Evolutionary conservation across 2,113 vertebrate species (phyloP).

Genomic region (Trinectes maculatus): DNA sequence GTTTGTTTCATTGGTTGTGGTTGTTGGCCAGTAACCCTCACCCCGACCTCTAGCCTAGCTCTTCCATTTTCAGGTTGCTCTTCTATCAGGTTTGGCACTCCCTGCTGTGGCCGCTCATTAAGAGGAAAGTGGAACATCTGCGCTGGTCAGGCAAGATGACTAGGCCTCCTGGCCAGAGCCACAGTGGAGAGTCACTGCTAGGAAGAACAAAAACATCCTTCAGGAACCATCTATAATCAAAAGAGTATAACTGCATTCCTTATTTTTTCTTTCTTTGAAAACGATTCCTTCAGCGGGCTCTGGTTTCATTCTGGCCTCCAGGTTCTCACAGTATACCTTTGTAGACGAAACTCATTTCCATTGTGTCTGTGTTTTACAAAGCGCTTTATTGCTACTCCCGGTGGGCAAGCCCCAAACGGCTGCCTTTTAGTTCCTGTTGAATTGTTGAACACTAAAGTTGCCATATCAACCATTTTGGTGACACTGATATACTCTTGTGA

Average conservation of each 20-base stretch:
- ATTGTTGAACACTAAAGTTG: slow-evolving; percentile 53
- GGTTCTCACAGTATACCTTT: slow-evolving; percentile 61
- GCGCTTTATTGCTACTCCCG: slow-evolving; percentile 58
- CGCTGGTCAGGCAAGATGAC: slow-evolving; percentile 69
- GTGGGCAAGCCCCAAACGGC: slow-evolving; percentile 52
- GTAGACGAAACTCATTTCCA: slow-evolving; percentile 66
- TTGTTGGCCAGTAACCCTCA: slow-evolving; percentile 64
- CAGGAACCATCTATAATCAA: slow-evolving; percentile 36
- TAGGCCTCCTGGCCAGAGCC: slow-evolving; percentile 66
- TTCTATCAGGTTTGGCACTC: slow-evolving; percentile 66
- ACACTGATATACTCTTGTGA: slow-evolving; percentile 29
- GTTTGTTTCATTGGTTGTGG: slow-evolving; percentile 69
- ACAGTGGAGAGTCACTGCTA: slow-evolving; percentile 42
- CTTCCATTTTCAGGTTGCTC: slow-evolving; percentile 69
- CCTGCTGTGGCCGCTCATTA: slow-evolving; percentile 75
- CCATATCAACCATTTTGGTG: slow-evolving; percentile 54
- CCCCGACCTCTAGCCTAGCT: slow-evolving; percentile 57
- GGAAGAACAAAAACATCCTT: slow-evolving; percentile 57
- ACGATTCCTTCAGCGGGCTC: slow-evolving; percentile 42
- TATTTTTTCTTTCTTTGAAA: slow-evolving; percentile 49
- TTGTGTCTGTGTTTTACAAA: slow-evolving; percentile 65
- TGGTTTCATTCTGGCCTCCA: slow-evolving; percentile 57
- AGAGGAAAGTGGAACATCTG: slow-evolving; percentile 74
- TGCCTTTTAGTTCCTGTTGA: slow-evolving; percentile 54
- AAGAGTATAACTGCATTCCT: slow-evolving; percentile 32